phyloP scores from a whole-genome alignment of 2,888 invertebrate genomes.

The Leptodirus hochenwartii region DNA sequence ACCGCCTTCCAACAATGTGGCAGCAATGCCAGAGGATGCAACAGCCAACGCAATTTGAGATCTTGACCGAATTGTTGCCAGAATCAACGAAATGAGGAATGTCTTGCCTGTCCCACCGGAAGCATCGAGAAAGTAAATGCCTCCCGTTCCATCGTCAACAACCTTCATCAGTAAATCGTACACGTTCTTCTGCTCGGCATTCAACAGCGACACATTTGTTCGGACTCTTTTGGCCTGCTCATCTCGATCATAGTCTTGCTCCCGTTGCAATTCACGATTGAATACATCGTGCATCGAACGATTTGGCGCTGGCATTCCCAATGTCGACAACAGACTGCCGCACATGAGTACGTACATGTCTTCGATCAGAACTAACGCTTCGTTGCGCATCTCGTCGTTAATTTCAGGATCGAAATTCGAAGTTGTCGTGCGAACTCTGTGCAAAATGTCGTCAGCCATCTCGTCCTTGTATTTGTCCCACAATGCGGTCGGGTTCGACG shows the following conservation, averaged over 20 bases:
- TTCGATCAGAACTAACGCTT: conserved; percentile 17
- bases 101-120: conserved; percentile 24
- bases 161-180: conserved; percentile 12
- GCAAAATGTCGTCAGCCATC: conserved; percentile 9
- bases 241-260: conserved; percentile 11
- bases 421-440: conserved; percentile 6
- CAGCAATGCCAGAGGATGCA: conserved; percentile 26
- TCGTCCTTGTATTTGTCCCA: conserved; percentile 8
- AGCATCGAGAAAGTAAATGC: conserved; percentile 16
- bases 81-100: conserved; percentile 21
- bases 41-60: conserved; percentile 20
- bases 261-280: conserved; percentile 8
- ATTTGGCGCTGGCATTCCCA: conserved; percentile 4
- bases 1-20: conserved; percentile 20
- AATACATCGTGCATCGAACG: not conserved
- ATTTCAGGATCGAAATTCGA: not conserved
- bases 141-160: conserved; percentile 12
- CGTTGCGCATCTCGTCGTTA: conserved; percentile 14
- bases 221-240: conserved; percentile 10
- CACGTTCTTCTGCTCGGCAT: conserved; percentile 11
- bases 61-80: conserved; percentile 18
- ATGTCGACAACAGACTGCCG: conserved; percentile 1
- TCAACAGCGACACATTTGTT: conserved; percentile 12
- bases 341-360: conserved; percentile 13
- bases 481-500: conserved; percentile 6